A percentile compares a stretch with the other conserved stretches of the same genome.
phyloP scores from a whole-genome alignment of 2,888 invertebrate genomes.

The Caenorhabditis uteleia region DNA sequence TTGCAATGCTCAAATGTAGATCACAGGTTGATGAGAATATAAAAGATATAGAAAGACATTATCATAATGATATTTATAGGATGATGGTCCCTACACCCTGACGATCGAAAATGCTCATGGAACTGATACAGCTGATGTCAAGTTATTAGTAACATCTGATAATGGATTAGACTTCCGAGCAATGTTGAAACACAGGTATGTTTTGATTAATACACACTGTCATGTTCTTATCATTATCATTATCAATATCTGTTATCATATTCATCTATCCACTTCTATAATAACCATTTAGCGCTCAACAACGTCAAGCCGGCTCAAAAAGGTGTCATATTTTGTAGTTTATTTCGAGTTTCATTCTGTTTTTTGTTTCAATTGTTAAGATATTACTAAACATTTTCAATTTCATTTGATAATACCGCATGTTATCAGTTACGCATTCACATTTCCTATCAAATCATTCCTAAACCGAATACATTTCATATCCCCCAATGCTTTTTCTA shows the following conservation, averaged over 20 bases:
- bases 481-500: no score
- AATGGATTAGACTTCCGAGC: slow-evolving; percentile 90
- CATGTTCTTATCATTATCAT: slow-evolving; percentile 4
- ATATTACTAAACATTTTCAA: no score
- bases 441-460: no score
- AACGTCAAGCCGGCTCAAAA: slow-evolving; percentile 7
- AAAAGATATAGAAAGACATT: not conserved
- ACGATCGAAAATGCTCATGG: slow-evolving; percentile 91
- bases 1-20: slow-evolving; percentile 92
- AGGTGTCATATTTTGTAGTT: no score
- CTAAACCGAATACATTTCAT: no score
- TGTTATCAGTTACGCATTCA: no score
- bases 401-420: no score
- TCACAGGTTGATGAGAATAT: slow-evolving; percentile 72
- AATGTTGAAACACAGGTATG: slow-evolving; percentile 85
- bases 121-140: slow-evolving; percentile 92
- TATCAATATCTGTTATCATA: not conserved
- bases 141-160: slow-evolving; percentile 82
- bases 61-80: slow-evolving; percentile 71
- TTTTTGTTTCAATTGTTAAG: no score
- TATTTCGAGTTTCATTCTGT: no score
- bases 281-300: slow-evolving; percentile 5
- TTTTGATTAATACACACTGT: not conserved
- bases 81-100: slow-evolving; percentile 83
- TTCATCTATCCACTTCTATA: not conserved